Evolutionary conservation across 2,113 vertebrate species (phyloP), one percentile per base, ranked within the genome.

Genomic region (Atractosteus spatula): DNA sequence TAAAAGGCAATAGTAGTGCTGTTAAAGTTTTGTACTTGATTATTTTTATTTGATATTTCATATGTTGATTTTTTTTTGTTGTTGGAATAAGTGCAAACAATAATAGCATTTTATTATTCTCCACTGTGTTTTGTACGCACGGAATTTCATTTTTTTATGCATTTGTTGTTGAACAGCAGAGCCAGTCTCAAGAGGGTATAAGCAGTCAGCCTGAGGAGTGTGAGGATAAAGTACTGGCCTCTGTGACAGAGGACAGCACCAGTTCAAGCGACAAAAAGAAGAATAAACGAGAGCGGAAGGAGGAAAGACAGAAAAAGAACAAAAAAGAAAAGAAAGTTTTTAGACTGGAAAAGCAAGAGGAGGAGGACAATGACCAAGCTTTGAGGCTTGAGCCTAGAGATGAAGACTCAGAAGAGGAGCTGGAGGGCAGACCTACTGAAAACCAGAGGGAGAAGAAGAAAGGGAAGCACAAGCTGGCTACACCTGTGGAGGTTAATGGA

Each of bases 241-340:
- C 55, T 17, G 43, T 41, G 17, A 57, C 41, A 57, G 41, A 73
- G 42, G 69, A 85, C 42, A 29, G 13, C 11, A 62, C 67, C 8
- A 8, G 4, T 1, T 76, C 77, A 44, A 79, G 79, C 11, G 81
- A 86, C 71, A 89, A 76, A 55, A 94, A 94, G 82, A 93, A 93
- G 76, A 95, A 71, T 67, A 96, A 96, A 74, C 87, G 84, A 29
- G 94, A 97, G 70, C 85, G 86, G 64, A 95, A 96, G 85, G 94
- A 94, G 68, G 94, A 94, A 6, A 86, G 92, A 56, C 90, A 91
- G 81, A 92, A 93, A 73, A 92, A 82, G 13, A 90, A 79, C n/a
- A 91, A 92, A 41, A 95, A 91, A 64, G 85, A 85, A 77, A 80
- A 84, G 72, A 95, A 94, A 70, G 80, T 86, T 14, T 42, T 74